Base-by-base conservation (phyloP, 2,797 vertebrate species). In the Galaxias olidus region DNA sequence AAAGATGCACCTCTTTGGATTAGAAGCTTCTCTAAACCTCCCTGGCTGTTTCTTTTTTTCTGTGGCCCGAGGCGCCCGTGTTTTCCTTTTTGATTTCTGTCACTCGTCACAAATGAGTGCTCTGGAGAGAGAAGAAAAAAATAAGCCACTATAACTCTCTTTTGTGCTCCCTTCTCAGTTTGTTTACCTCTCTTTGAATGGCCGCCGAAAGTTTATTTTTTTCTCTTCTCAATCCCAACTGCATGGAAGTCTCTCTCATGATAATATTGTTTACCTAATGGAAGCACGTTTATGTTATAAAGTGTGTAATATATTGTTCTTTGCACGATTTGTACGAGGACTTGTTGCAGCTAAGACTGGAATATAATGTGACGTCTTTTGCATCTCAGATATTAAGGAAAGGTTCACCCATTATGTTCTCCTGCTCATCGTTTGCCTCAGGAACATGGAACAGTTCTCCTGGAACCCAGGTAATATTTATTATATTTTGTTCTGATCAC, bases 401-500 rank as follows among this genome's bases (percentile, higher is more conserved):
- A 87, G 97, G 44, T 99, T 99, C 84, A 98, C 96, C 64, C 96
- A 96, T 90, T 98, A 95, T 0, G 91, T 98, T 57, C 91, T 99
- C 61, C 88, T 99, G 50, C 88, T 99, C 70, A 98, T 99, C 57
- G 97, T 99, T 30, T 99, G 96, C 84, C 89, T 99, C 80, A 94
- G 97, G 89, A 99, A 99, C 80, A 98, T 99, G 97, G 97, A 99
- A 76, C 97, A 99, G 86, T 98, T 99, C 81, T 95, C 96, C 14
- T 99, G 97, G 97, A 99, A 97, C 80, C 93, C 94, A 90, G 97
- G 97, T 98, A 79, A 30, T 30, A 30, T 30, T 30, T 30, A 30
- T 2, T 30, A n/a, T n/a, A n/a, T n/a, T n/a, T 6, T 30, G 6
- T 30, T 30, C 30, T 2, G 30, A 30, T 3, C 30, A 30, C 30